These are phyloP conservation scores for Acanthosepion esculentum DNA, from an alignment of 2,888 invertebrate species.

Conservation along the genomic window DNA sequence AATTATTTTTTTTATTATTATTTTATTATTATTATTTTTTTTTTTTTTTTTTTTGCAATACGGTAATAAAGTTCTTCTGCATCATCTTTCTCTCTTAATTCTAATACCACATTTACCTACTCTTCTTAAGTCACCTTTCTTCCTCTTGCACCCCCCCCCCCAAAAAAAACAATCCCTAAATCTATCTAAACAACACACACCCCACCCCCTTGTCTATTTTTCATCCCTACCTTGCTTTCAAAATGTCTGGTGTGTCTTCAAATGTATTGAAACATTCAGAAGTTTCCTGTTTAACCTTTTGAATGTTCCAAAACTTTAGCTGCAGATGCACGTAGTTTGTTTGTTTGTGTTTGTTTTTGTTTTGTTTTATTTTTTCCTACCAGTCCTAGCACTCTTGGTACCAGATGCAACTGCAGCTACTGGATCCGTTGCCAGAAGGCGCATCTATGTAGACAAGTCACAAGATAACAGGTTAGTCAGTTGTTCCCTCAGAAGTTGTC, in stretches of 20 bases:
- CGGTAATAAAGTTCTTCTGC: neutral
- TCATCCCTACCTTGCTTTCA: neutral
- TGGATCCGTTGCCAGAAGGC: slow-evolving; percentile 20
- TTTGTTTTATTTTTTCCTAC: neutral
- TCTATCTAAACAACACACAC: too few species aligned
- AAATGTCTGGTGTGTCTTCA: neutral
- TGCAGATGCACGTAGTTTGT: neutral
- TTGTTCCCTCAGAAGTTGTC: slow-evolving; percentile 22
- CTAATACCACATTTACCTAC: neutral
- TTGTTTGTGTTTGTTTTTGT: neutral
- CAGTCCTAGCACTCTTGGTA: neutral
- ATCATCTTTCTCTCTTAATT: neutral
- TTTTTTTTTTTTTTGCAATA: too few species aligned
- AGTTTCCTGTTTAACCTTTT: neutral
- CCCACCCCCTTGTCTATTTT: neutral
- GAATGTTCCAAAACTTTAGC: neutral
- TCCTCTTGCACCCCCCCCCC: neutral
- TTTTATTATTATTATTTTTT: too few species aligned
- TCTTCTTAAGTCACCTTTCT: neutral
- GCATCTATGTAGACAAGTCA: slow-evolving; percentile 33
- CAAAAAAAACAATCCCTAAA: too few species aligned
- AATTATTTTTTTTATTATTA: too few species aligned
- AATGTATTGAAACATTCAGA: neutral
- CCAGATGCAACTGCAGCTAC: neutral
- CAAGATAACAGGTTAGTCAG: slow-evolving; percentile 14